Base-by-base conservation (phyloP, 1,140 invertebrate genomes). In the Samia ricini region DNA sequence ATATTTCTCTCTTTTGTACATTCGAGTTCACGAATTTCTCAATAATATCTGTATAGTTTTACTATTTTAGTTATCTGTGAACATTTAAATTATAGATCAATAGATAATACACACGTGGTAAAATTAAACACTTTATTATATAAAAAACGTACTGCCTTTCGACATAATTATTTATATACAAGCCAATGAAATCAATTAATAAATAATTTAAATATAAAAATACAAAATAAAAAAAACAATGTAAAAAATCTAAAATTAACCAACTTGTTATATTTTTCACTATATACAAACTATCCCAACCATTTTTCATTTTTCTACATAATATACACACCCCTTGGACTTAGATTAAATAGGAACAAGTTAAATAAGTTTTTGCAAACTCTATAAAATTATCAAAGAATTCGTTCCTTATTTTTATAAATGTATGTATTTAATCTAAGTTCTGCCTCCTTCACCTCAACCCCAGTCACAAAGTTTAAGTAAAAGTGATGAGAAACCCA, bases 401-500 rank as follows among this genome's bases (percentile, higher is more conserved):
- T 29, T 61, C 60, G 60, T 61, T 61, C 51, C 52, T 8, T 42
- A 23, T 33, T 57, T 29, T 26, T 57, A 42, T 36, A 12, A 29
- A 52, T 66, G n/a, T n/a, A n/a, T 59, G 36, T 73, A 83, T 85
- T 82, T 80, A 82, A 83, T 77, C 86, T 78, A 81, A 81, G 69
- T 61, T 71, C 67, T 66, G 66, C 50, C 62, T 51, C 82, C 79
- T 26, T 65, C 81, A 84, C 87, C 84, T 83, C 72, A 88, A 59
- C 85, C 81, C 84, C 84, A 89, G 61, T 89, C 80, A 80, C 87
- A 88, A 63, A 88, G 69, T 71, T 71, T 89, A 68, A 89, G 79
- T 76, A 89, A 79, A 74, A 89, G 76, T 68, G 85, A 83, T 66
- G 82, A 62, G 67, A 88, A 88, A 90, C 86, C 87, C 79, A 89